Evolutionary conservation across 1,140 invertebrate species (phyloP).

Genomic region (Orius laevigatus): DNA sequence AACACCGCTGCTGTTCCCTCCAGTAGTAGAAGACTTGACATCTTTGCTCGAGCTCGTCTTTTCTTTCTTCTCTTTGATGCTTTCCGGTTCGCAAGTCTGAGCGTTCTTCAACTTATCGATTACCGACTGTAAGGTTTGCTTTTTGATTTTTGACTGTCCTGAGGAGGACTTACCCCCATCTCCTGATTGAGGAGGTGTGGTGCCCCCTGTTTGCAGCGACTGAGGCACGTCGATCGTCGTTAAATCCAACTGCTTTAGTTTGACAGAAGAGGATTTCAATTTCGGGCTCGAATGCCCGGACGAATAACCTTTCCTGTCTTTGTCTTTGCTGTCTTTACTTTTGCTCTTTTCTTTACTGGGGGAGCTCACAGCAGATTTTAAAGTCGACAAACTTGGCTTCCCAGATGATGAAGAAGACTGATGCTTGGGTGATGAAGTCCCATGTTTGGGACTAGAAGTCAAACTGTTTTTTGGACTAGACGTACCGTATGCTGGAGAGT

Average conservation of each 20-base stretch:
- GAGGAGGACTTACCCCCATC: constrained; percentile 21
- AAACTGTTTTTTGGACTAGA: constrained; percentile 21
- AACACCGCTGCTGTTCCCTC: constrained; percentile 21
- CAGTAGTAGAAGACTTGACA: not conserved
- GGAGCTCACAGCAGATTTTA: constrained; percentile 61
- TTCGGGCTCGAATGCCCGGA: constrained; percentile 43
- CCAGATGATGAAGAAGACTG: constrained; percentile 47
- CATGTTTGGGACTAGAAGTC: constrained; percentile 46
- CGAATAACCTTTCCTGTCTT: constrained; percentile 40
- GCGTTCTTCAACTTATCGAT: constrained; percentile 71
- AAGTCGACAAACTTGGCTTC: constrained; percentile 72
- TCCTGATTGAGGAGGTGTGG: constrained; percentile 16
- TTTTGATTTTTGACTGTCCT: constrained; percentile 43
- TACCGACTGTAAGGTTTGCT: constrained; percentile 64
- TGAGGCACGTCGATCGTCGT: constrained; percentile 22
- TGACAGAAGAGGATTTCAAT: constrained; percentile 42
- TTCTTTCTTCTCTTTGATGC: constrained; percentile 22
- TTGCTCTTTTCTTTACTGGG: constrained; percentile 29
- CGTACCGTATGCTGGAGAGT: constrained; percentile 30
- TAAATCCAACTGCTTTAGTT: constrained; percentile 48
- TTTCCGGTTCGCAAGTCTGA: constrained; percentile 30
- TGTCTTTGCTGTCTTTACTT: constrained; percentile 34
- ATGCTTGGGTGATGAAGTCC: constrained; percentile 59
- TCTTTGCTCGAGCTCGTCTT: constrained; percentile 23
- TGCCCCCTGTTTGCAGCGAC: constrained; percentile 17